A percentile compares a stretch with the other conserved stretches of the same genome.
Evolutionary conservation across 2,113 vertebrate species (phyloP).

Genomic region (Daboia siamensis): DNA sequence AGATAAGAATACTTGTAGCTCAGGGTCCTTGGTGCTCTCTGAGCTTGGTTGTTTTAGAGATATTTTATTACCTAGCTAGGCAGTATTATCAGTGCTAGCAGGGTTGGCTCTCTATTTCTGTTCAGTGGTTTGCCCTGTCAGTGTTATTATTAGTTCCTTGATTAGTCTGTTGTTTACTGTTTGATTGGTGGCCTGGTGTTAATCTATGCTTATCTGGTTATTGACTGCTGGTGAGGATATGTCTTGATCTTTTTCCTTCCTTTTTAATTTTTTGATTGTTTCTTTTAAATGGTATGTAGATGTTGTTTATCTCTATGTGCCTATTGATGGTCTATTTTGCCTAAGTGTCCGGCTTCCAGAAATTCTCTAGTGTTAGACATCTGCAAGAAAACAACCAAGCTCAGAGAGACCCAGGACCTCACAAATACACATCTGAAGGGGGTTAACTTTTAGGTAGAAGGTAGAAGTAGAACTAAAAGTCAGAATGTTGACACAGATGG

Average conservation of each 20-base stretch:
- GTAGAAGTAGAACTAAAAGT: conserved; percentile 42
- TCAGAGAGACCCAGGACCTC: too few relatives aligned
- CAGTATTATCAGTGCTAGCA: background rate
- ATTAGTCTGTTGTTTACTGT: background rate
- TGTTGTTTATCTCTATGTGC: background rate
- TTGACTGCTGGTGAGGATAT: background rate
- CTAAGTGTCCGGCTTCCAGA: background rate
- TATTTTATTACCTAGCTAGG: too few relatives aligned
- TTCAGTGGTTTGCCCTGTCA: background rate
- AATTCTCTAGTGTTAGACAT: background rate
- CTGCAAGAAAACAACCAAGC: background rate
- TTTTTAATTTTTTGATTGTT: background rate
- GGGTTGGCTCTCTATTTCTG: background rate
- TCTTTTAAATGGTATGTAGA: background rate
- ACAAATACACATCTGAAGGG: conserved; percentile 21
- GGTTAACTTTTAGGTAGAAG: conserved; percentile 57
- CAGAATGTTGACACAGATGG: conserved; percentile 52
- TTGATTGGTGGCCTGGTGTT: background rate
- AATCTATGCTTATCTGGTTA: background rate
- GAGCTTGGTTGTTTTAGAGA: background rate
- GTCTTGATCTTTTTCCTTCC: background rate
- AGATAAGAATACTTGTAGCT: background rate
- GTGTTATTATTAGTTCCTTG: background rate
- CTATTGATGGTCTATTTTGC: background rate
- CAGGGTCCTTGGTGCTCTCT: background rate